A percentile compares a stretch with the other conserved stretches of the same genome.
Conservation (phyloP, 2,888 invertebrate species). For the Athrips mouffetella region DNA sequence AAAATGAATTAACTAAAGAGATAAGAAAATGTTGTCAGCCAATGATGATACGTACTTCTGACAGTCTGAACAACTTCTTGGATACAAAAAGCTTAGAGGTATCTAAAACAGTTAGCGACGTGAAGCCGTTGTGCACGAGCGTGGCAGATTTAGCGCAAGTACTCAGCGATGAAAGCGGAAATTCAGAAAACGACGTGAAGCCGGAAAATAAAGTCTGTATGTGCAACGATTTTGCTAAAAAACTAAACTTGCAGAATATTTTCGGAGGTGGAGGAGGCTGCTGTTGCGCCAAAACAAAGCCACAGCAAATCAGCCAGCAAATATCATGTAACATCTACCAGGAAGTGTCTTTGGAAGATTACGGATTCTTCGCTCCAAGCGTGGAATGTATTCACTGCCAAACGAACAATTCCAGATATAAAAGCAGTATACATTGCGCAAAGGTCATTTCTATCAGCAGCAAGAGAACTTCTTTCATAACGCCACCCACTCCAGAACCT, state of each 20-base stretch:
- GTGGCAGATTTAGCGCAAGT: too few relatives aligned
- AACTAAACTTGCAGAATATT: background rate
- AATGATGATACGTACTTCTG: constrained; percentile 18
- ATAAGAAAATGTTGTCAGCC: constrained; percentile 1
- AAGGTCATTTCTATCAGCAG: background rate
- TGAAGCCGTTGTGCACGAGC: too few relatives aligned
- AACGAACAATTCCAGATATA: constrained; percentile 2
- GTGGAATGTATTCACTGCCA: constrained; percentile 21
- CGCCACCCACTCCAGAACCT: background rate
- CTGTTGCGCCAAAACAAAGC: constrained; percentile 24
- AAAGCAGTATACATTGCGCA: background rate
- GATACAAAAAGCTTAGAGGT: constrained; percentile 16
- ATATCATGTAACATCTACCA: background rate
- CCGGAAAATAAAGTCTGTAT: constrained; percentile 9
- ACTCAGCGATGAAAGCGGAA: constrained; percentile 15
- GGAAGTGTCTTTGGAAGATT: background rate
- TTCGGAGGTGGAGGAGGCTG: background rate
- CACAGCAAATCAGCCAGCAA: constrained; percentile 26
- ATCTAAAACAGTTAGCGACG: background rate
- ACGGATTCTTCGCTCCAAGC: constrained; percentile 13
- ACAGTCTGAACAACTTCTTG: constrained; percentile 49
- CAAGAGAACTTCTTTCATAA: background rate
- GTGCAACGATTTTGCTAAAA: background rate
- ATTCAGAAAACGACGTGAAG: constrained; percentile 20
- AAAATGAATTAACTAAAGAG: constrained; percentile 39